A percentile compares a stretch with the other conserved stretches of the same genome.
Evolutionary conservation across 2,888 invertebrate species (phyloP).

Genomic region (Agapostemon virescens): DNA sequence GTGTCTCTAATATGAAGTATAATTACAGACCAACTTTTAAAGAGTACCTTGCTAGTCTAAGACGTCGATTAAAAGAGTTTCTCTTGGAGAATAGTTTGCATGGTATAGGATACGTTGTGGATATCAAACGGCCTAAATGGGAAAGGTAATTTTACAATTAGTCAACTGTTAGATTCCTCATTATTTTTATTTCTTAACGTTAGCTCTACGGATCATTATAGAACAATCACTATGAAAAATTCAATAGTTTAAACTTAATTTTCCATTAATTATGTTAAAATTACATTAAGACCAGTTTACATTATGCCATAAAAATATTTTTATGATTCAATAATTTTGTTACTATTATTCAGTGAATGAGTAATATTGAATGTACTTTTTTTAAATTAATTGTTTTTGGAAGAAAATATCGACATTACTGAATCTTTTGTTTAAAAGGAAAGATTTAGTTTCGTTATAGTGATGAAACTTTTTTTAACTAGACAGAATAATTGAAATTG

Average conservation of each 20-base stretch:
- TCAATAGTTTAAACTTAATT: too few species aligned
- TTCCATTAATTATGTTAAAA: too few species aligned
- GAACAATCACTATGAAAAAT: too few species aligned
- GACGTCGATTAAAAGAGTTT: slow-evolving; percentile 67
- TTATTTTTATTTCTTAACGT: background rate
- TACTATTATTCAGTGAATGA: background rate
- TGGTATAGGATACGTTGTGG: slow-evolving; percentile 90
- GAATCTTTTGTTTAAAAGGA: too few species aligned
- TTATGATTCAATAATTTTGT: background rate
- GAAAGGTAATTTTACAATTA: slow-evolving; percentile 84
- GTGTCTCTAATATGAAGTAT: slow-evolving; percentile 49
- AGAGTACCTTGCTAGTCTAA: slow-evolving; percentile 63
- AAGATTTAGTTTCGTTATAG: too few species aligned
- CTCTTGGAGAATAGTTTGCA: slow-evolving; percentile 82
- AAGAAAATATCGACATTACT: background rate
- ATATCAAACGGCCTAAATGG: slow-evolving; percentile 87
- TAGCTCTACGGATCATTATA: background rate
- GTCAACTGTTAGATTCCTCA: background rate
- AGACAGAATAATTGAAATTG: background rate
- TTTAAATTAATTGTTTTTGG: background rate
- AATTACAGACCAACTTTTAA: slow-evolving; percentile 60
- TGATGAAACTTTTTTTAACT: background rate
- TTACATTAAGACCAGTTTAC: too few species aligned
- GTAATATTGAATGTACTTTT: background rate
- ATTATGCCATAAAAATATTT: too few species aligned